A percentile compares a stretch with the other conserved stretches of the same genome.
These are phyloP conservation scores for Lagenorhynchus albirostris DNA, from an alignment of 2,113 vertebrate genomes.

Conservation along the genomic window DNA sequence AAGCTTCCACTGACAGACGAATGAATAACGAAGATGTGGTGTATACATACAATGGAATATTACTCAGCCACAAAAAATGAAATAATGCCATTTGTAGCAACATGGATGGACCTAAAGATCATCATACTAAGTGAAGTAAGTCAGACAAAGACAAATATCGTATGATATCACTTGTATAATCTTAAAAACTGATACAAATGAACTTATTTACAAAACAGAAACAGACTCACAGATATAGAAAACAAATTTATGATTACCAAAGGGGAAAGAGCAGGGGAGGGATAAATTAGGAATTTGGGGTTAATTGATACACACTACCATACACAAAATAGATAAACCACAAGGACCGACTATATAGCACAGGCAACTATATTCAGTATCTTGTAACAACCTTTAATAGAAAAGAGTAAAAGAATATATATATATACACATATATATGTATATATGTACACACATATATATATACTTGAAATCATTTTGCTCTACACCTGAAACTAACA, in stretches of 20 bases:
- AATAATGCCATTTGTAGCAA: neutral
- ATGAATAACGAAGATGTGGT: neutral
- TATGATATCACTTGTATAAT: neutral
- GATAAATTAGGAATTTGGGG: neutral
- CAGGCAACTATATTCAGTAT: neutral
- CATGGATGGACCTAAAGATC: neutral
- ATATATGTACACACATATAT: fast-evolving
- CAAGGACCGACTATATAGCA: neutral
- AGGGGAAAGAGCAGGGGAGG: neutral
- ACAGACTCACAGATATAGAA: neutral
- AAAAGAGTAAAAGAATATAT: neutral
- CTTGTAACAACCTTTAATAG: neutral
- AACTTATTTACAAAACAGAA: neutral
- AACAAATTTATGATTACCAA: neutral
- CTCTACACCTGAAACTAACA: neutral
- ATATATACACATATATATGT: neutral
- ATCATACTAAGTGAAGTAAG: neutral
- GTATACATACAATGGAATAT: neutral
- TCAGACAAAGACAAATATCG: neutral
- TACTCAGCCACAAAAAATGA: neutral
- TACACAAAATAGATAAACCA: neutral
- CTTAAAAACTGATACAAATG: neutral
- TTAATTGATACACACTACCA: neutral
- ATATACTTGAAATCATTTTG: neutral
- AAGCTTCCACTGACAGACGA: neutral